A percentile compares a stretch with the other conserved stretches of the same genome.
Conservation (phyloP, 2,888 invertebrate species). For the Notocelia uddmanniana region DNA sequence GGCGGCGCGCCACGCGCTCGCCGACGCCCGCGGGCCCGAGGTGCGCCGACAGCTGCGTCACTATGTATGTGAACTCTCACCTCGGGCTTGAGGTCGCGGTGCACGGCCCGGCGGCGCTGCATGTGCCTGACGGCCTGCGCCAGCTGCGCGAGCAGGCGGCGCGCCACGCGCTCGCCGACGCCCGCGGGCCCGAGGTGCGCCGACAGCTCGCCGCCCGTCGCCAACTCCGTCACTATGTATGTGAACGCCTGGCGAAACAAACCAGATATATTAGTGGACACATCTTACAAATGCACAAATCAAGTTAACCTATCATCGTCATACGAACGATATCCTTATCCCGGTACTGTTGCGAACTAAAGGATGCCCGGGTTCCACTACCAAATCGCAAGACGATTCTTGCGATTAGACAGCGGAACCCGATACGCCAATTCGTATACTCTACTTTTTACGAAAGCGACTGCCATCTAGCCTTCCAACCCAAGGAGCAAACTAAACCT, state of each 20-base stretch:
- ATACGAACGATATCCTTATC: too few relatives aligned
- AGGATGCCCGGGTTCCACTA: too few relatives aligned
- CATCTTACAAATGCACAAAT: too few relatives aligned
- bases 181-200: constrained; percentile 84
- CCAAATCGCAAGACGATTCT: too few relatives aligned
- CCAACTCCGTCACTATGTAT: constrained; percentile 95
- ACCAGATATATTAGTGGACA: not conserved
- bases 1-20: constrained; percentile 91
- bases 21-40: constrained; percentile 88
- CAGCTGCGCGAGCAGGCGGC: constrained; percentile 92
- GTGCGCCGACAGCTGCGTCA: constrained; percentile 49
- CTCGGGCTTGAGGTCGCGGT: constrained; percentile 98
- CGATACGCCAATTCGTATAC: too few relatives aligned
- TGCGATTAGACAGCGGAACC: too few relatives aligned
- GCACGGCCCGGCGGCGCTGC: constrained; percentile 94
- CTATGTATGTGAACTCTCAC: constrained; percentile 75
- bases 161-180: constrained; percentile 92
- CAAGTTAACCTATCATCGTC: too few relatives aligned
- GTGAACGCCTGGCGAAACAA: constrained; percentile 87
- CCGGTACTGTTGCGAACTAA: too few relatives aligned
- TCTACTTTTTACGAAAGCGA: too few relatives aligned
- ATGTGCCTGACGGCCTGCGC: constrained; percentile 94
- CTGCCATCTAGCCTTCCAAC: too few relatives aligned
- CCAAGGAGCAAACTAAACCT: too few relatives aligned
- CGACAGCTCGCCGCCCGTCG: constrained; percentile 92